Evolutionary conservation across 2,888 invertebrate species (phyloP).

Genomic region (Parnassius glacialis): DNA sequence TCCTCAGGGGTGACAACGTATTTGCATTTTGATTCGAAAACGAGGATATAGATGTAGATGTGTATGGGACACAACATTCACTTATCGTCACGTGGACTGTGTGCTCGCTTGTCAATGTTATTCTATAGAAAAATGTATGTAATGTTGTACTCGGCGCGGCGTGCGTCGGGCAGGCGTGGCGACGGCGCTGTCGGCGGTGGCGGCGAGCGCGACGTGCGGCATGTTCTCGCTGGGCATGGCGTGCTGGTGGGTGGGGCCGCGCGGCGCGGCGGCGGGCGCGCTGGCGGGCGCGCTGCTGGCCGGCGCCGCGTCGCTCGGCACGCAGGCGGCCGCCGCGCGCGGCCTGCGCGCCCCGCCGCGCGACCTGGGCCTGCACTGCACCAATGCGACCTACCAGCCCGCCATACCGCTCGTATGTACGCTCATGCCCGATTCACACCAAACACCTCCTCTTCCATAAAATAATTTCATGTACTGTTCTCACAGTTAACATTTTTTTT

Average conservation of each 20-base stretch:
- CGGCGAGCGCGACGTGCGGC: constrained; percentile 91
- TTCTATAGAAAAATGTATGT: no score
- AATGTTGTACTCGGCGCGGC: no score
- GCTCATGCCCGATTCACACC: not conserved
- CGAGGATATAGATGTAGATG: no score
- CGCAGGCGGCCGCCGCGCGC: constrained; percentile 83
- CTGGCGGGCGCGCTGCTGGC: constrained; percentile 81
- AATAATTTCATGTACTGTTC: no score
- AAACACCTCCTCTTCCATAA: no score
- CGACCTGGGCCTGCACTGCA: constrained; percentile 47
- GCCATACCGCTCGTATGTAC: constrained; percentile 58
- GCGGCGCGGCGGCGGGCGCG: constrained; percentile 82
- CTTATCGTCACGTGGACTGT: no score
- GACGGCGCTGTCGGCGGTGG: constrained; percentile 90
- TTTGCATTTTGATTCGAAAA: no score
- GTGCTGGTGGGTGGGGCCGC: constrained; percentile 89
- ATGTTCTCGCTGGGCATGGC: constrained; percentile 91
- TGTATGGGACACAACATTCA: no score
- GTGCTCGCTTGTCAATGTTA: no score
- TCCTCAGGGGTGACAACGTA: no score
- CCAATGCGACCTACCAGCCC: constrained; percentile 51
- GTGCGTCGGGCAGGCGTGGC: constrained; percentile 72
- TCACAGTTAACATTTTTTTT: no score
- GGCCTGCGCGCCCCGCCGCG: constrained; percentile 78
- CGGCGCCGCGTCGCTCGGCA: constrained; percentile 85